Conservation (phyloP, 2,888 invertebrate species). For the Dorcus parallelipipedus region DNA sequence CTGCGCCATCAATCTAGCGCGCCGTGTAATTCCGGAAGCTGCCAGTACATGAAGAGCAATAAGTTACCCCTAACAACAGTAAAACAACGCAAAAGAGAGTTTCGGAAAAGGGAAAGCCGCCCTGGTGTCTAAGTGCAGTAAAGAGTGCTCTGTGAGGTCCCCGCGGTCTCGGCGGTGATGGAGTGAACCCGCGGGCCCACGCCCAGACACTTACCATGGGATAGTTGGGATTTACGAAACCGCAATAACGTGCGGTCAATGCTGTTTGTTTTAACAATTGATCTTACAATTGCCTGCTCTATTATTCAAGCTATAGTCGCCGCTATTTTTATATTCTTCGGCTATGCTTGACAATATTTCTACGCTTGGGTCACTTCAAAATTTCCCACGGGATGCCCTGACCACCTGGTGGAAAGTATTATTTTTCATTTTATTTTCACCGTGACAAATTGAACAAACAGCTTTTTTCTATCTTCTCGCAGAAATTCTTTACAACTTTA, state of each 20-base stretch:
- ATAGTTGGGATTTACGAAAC: conserved; percentile 42
- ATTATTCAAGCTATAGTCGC: conserved; percentile 35
- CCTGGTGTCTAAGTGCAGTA: conserved; percentile 31
- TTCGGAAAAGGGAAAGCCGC: conserved; percentile 32
- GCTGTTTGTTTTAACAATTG: conserved; percentile 43
- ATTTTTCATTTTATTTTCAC: conserved; percentile 32
- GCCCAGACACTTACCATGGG: conserved; percentile 37
- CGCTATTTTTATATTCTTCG: conserved; percentile 37
- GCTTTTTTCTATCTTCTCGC: conserved; percentile 11
- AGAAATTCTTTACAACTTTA: conserved; percentile 6
- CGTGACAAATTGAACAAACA: conserved; percentile 17
- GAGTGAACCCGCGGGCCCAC: conserved; percentile 38
- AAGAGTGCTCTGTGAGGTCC: conserved; percentile 25
- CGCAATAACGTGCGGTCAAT: conserved; percentile 38
- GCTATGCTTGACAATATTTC: conserved; percentile 36
- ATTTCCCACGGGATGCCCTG: conserved; percentile 33
- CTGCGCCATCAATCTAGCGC: conserved; percentile 24
- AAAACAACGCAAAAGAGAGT: conserved; percentile 28
- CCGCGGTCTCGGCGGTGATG: conserved; percentile 12
- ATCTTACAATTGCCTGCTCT: conserved; percentile 36
- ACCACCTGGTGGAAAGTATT: conserved; percentile 35
- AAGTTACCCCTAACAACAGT: conserved; percentile 32
- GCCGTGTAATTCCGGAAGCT: conserved; percentile 21
- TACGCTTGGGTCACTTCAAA: conserved; percentile 34
- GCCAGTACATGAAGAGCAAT: conserved; percentile 30